Conservation (phyloP, 2,888 invertebrate species). For the Aphidius colemani region DNA sequence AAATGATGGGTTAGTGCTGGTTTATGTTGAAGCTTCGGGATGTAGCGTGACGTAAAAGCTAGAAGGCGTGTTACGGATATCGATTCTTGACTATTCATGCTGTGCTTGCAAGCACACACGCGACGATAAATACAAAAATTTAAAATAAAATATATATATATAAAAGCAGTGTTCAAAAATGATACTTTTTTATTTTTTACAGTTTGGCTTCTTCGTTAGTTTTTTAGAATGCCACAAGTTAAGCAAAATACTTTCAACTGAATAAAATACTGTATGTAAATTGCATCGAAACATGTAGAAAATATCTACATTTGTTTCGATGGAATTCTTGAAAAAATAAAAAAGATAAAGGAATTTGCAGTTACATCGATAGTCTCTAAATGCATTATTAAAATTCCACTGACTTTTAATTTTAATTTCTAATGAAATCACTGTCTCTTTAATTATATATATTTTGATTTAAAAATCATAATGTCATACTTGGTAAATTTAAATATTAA, state of each 20-base stretch:
- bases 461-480: no score
- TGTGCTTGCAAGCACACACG: constrained; percentile 12
- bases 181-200: constrained; percentile 15
- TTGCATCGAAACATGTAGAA: constrained; percentile 14
- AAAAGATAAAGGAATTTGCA: background rate
- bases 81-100: constrained; percentile 40
- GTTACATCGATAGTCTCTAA: no score
- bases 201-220: constrained; percentile 30
- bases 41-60: constrained; percentile 36
- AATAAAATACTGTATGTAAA: constrained; percentile 11
- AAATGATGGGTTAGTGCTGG: constrained; percentile 28
- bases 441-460: no score
- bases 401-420: no score
- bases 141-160: no score
- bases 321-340: constrained; percentile 2
- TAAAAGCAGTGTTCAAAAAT: background rate
- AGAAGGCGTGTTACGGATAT: constrained; percentile 46
- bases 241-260: background rate
- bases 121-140: constrained; percentile 19
- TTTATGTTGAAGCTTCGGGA: constrained; percentile 17
- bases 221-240: constrained; percentile 25
- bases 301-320: constrained; percentile 11
- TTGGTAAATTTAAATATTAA: no score
- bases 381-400: no score
- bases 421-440: no score